Conservation (phyloP, 2,888 invertebrate genomes). For the Sinopyrophorus schimmeli region DNA sequence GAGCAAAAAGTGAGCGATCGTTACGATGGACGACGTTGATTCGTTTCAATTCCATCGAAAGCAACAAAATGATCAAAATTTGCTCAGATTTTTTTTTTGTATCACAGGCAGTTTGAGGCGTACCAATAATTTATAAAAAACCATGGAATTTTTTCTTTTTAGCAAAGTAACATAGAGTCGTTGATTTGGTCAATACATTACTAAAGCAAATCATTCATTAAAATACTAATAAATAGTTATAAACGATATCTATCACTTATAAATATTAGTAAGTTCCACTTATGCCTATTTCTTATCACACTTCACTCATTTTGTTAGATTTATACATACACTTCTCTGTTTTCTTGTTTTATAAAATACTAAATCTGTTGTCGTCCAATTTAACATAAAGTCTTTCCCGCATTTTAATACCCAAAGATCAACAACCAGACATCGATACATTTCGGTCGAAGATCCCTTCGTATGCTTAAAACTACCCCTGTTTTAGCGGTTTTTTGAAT, state of each 20-base stretch:
- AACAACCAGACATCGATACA: too few species aligned
- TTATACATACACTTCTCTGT: too few species aligned
- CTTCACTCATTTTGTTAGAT: slow-evolving; percentile 11
- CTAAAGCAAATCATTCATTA: slow-evolving; percentile 4
- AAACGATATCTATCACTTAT: slow-evolving; percentile 14
- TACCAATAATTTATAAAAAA: slow-evolving; percentile 43
- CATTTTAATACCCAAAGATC: too few species aligned
- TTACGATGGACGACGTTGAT: neutral
- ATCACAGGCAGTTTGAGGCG: slow-evolving; percentile 53
- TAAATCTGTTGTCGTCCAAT: too few species aligned
- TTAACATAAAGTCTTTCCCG: too few species aligned
- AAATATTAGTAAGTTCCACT: slow-evolving; percentile 14
- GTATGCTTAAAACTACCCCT: neutral
- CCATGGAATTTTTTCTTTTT: slow-evolving; percentile 13
- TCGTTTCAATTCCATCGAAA: slow-evolving; percentile 16
- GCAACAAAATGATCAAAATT: slow-evolving; percentile 27
- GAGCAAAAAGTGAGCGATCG: too few species aligned
- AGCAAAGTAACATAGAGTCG: slow-evolving; percentile 24
- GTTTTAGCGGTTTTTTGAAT: neutral
- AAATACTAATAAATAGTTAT: slow-evolving; percentile 13
- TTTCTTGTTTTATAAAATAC: slow-evolving; percentile 13
- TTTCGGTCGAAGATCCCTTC: too few species aligned
- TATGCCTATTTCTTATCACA: slow-evolving; percentile 18
- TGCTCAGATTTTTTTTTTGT: slow-evolving; percentile 42
- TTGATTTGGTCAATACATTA: slow-evolving; percentile 34